Percentiles rank a stretch among this genome's conserved stretches.
Evolutionary conservation across 2,888 invertebrate genomes (phyloP).

Genomic region (Podotricha telesiphe): DNA sequence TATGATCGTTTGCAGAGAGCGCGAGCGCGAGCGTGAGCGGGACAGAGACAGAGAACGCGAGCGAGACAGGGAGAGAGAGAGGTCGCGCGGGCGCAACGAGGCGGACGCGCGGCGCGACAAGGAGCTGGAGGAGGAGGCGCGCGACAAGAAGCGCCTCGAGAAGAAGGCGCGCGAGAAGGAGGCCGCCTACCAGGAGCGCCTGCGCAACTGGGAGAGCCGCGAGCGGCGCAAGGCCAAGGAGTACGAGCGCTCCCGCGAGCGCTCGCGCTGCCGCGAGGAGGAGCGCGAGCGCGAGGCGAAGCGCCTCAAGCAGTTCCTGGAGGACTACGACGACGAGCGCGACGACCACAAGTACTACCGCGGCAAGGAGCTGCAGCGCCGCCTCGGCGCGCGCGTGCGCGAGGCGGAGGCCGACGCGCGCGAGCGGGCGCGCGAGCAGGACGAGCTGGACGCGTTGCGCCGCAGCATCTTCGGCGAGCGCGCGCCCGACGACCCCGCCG

Average conservation of each 20-base stretch:
- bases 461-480: slow-evolving; percentile 76
- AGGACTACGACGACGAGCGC: slow-evolving; percentile 99
- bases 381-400: slow-evolving; percentile 95
- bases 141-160: slow-evolving; percentile 95
- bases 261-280: slow-evolving; percentile 88
- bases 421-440: slow-evolving; percentile 94
- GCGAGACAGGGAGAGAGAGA: slow-evolving; percentile 74
- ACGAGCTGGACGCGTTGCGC: slow-evolving; percentile 92
- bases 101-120: slow-evolving; percentile 88
- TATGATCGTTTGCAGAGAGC: slow-evolving; percentile 17
- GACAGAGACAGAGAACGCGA: slow-evolving; percentile 64
- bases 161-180: slow-evolving; percentile 97
- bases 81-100: slow-evolving; percentile 81
- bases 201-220: slow-evolving; percentile 91
- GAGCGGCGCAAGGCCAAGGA: slow-evolving; percentile 96
- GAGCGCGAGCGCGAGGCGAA: slow-evolving; percentile 96
- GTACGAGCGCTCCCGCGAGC: slow-evolving; percentile 93
- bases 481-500: slow-evolving; percentile 75
- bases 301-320: slow-evolving; percentile 97
- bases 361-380: slow-evolving; percentile 93
- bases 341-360: slow-evolving; percentile 98
- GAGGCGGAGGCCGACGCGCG: slow-evolving; percentile 96
- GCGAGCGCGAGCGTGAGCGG: slow-evolving; percentile 68
- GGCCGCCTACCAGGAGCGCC: slow-evolving; percentile 95
- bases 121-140: slow-evolving; percentile 95